Percentiles rank a stretch among this genome's conserved stretches.
Evolutionary conservation across 2,113 vertebrate species (phyloP).

Genomic region (Microcebus tavaratra): DNA sequence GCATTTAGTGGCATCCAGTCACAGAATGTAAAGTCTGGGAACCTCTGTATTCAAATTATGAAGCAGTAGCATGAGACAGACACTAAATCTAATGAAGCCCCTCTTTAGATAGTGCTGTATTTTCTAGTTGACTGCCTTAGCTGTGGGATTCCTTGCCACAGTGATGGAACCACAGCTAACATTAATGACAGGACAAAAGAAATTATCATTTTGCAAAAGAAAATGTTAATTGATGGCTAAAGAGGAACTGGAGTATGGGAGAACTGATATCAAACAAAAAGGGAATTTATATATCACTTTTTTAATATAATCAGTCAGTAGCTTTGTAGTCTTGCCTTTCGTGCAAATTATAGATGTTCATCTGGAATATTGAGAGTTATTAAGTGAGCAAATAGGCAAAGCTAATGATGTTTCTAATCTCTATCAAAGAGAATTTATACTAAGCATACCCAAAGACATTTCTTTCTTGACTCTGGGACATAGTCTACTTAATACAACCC

Average conservation of each 20-base stretch:
- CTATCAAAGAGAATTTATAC: constrained; percentile 2
- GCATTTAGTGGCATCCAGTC: constrained; percentile 15
- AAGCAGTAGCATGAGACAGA: neutral
- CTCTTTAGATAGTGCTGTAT: neutral
- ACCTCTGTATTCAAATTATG: constrained; percentile 32
- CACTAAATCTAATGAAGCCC: constrained; percentile 46
- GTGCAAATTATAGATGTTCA: constrained; percentile 4
- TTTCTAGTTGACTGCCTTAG: constrained; percentile 17
- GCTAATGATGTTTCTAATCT: neutral
- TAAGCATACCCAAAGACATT: neutral
- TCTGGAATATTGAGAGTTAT: constrained; percentile 15
- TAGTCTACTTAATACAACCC: neutral
- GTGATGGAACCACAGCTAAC: neutral
- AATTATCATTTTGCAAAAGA: neutral
- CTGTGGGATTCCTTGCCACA: constrained; percentile 1
- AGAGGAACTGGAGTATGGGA: neutral
- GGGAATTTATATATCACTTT: neutral
- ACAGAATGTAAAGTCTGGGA: constrained; percentile 21
- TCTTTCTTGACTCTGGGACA: constrained; percentile 7
- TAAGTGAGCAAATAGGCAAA: constrained; percentile 12
- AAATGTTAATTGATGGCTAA: constrained; percentile 18
- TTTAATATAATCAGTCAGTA: neutral
- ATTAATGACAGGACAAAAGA: constrained; percentile 24
- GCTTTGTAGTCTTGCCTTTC: neutral
- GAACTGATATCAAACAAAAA: neutral